Evolutionary conservation across 2,888 invertebrate species (phyloP).

Genomic region (Heterodera filipjevi): DNA sequence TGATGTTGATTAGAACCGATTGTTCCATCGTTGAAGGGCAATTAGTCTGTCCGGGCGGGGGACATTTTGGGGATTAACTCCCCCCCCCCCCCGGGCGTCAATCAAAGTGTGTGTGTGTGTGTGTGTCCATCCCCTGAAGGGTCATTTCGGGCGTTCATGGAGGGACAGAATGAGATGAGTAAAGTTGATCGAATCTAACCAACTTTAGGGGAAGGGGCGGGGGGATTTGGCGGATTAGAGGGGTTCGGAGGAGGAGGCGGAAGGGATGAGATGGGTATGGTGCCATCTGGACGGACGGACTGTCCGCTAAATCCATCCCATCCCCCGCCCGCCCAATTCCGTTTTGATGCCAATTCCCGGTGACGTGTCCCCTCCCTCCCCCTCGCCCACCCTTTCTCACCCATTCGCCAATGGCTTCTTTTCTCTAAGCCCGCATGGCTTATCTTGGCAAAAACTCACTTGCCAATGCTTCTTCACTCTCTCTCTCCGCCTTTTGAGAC

Average conservation of each 20-base stretch:
- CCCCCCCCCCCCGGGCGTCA: conserved; percentile 7
- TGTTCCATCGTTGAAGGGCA: not conserved
- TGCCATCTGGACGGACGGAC: not conserved
- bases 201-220: not conserved
- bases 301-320: not conserved
- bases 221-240: not conserved
- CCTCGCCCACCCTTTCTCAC: not conserved
- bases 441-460: not conserved
- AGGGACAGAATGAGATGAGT: not conserved
- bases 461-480: not conserved
- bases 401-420: not conserved
- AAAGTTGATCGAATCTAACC: conserved; percentile 12
- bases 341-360: conserved; percentile 3
- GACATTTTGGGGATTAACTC: conserved; percentile 12
- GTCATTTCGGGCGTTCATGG: not conserved
- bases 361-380: not conserved
- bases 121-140: conserved; percentile 7
- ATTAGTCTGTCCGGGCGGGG: not conserved
- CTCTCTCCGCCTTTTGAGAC: not conserved
- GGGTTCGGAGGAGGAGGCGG: not conserved
- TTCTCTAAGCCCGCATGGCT: not conserved
- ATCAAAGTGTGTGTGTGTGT: conserved; percentile 3
- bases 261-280: not conserved
- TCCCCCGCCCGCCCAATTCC: not conserved
- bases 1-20: conserved; percentile 5